Conservation (phyloP, 2,113 vertebrate genomes). For the Tragelaphus strepsiceros region DNA sequence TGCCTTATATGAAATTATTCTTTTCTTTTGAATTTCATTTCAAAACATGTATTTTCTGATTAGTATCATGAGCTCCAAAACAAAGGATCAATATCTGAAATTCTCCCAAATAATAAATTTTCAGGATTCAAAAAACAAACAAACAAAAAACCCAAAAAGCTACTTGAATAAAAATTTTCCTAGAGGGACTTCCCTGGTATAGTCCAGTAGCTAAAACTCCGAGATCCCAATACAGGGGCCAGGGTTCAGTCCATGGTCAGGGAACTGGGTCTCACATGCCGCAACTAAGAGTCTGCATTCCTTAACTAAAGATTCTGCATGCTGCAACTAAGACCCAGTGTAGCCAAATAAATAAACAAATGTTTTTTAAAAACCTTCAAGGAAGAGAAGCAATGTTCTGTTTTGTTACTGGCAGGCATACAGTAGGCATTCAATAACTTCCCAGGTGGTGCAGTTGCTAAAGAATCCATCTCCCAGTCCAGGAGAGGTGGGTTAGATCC, state of each 20-base stretch:
- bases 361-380: not conserved
- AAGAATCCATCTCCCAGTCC: not conserved
- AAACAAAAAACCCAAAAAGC: not conserved
- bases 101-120: slow-evolving; percentile 81
- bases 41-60: slow-evolving; percentile 82
- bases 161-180: not conserved
- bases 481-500: not conserved
- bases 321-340: not conserved
- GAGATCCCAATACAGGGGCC: not conserved
- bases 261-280: not conserved
- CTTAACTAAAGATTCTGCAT: not conserved
- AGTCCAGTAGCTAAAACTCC: not conserved
- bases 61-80: slow-evolving; percentile 77
- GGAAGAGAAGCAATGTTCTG: not conserved
- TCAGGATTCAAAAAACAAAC: slow-evolving; percentile 68
- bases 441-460: not conserved
- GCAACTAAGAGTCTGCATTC: not conserved
- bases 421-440: not conserved
- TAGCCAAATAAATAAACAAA: not conserved
- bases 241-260: not conserved
- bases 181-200: not conserved
- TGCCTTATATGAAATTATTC: slow-evolving; percentile 82
- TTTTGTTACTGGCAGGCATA: not conserved
- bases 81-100: slow-evolving; percentile 69
- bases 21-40: slow-evolving; percentile 75